Conservation (phyloP, 2,888 invertebrate species). For the Tachystola acroxantha region DNA sequence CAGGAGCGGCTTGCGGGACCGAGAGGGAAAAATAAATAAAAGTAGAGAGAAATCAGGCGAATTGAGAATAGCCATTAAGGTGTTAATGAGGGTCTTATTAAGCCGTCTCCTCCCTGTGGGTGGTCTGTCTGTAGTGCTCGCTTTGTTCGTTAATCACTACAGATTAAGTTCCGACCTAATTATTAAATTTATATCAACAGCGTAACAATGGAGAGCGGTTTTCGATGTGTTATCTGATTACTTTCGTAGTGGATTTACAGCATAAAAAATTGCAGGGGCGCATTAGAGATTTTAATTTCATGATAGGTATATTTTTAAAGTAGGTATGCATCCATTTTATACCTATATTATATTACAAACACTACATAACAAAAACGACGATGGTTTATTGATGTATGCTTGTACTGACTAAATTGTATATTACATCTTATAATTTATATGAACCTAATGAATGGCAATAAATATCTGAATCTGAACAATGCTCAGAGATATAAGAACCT, state of each 20-base stretch:
- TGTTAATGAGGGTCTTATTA: constrained; percentile 78
- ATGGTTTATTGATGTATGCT: no score
- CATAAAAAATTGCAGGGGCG: no score
- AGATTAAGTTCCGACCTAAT: constrained; percentile 62
- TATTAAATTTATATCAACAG: constrained; percentile 55
- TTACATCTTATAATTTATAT: no score
- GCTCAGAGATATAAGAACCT: no score
- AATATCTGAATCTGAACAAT: no score
- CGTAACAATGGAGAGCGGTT: constrained; percentile 34
- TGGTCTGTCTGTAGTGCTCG: constrained; percentile 63
- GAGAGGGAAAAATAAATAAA: constrained; percentile 65
- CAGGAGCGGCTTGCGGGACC: constrained; percentile 32
- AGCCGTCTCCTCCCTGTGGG: constrained; percentile 74
- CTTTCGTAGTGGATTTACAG: not conserved
- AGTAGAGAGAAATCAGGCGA: constrained; percentile 69
- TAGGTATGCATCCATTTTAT: no score
- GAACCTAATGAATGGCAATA: no score
- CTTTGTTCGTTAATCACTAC: constrained; percentile 69
- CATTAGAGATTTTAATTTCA: no score
- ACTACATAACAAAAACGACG: no score
- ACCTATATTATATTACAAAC: no score
- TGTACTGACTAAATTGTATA: no score
- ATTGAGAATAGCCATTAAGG: constrained; percentile 77
- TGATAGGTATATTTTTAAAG: no score
- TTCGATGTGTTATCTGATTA: constrained; percentile 17